phyloP scores from a whole-genome alignment of 2,113 vertebrate species.

The Trogon melanurus region DNA sequence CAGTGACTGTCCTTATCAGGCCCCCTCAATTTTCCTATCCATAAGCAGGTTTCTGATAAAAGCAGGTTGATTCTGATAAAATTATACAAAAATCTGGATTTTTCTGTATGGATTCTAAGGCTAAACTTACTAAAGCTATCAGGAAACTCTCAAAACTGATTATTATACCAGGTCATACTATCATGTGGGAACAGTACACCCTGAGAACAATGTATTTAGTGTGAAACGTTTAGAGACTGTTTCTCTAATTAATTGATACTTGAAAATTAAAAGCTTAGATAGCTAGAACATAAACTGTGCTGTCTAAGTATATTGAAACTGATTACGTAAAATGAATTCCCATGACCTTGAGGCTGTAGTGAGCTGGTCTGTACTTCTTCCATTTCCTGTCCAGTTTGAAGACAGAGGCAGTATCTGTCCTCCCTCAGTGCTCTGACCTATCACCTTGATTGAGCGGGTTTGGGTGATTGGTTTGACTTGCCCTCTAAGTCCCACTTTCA shows the following conservation, averaged over 20 bases:
- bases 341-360: background rate
- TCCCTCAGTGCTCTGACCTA: background rate
- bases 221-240: background rate
- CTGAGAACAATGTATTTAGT: background rate
- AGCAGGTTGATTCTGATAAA: background rate
- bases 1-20: background rate
- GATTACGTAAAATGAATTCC: background rate
- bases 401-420: background rate
- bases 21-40: background rate
- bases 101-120: background rate
- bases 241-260: background rate
- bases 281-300: background rate
- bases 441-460: background rate
- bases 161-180: background rate
- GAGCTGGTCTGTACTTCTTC: background rate
- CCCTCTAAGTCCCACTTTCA: background rate
- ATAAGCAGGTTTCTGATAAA: background rate
- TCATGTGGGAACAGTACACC: background rate
- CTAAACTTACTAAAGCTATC: background rate
- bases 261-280: background rate
- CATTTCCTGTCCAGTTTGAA: background rate
- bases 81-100: background rate
- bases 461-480: background rate
- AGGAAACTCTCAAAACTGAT: background rate
- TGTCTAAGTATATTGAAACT: background rate